Conservation (phyloP, 2,888 invertebrate species). For the Lasioglossum pauxillum region DNA sequence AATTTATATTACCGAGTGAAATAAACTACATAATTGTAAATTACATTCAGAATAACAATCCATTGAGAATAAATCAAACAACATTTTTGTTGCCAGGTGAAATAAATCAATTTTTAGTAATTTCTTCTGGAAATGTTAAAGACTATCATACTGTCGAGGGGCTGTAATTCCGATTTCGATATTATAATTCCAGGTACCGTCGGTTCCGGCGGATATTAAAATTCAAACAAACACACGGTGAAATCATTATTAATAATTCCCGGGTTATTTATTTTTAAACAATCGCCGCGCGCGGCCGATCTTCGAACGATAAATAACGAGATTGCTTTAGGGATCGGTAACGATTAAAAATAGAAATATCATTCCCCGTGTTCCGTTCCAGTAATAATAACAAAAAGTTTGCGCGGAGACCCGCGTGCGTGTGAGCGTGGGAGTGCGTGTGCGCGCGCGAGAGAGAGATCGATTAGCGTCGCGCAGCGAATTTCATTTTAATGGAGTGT, state of each 20-base stretch:
- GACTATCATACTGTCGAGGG: background rate
- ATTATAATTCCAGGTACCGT: background rate
- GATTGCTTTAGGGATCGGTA: background rate
- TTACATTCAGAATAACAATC: too few species aligned
- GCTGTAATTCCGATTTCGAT: background rate
- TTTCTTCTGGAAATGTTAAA: background rate
- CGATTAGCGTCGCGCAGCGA: constrained; percentile 50
- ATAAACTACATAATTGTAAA: too few species aligned
- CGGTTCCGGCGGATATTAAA: background rate
- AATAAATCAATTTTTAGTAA: too few species aligned
- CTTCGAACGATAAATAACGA: background rate
- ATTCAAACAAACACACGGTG: background rate
- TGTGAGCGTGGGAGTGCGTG: background rate
- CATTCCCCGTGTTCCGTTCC: background rate
- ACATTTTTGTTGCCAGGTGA: too few species aligned
- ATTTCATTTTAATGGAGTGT: constrained; percentile 64
- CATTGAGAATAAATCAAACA: too few species aligned
- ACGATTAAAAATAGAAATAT: constrained; percentile 38
- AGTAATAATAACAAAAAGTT: constrained; percentile 41
- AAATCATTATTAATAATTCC: constrained; percentile 1
- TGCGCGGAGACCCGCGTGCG: background rate
- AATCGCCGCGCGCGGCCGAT: background rate
- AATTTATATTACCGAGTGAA: too few species aligned
- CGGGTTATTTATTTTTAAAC: constrained; percentile 10
- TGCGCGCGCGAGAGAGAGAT: constrained; percentile 25